These are phyloP conservation scores for Pyxicephalus adspersus DNA, from an alignment of 2,113 vertebrate species.

Conservation along the genomic window DNA sequence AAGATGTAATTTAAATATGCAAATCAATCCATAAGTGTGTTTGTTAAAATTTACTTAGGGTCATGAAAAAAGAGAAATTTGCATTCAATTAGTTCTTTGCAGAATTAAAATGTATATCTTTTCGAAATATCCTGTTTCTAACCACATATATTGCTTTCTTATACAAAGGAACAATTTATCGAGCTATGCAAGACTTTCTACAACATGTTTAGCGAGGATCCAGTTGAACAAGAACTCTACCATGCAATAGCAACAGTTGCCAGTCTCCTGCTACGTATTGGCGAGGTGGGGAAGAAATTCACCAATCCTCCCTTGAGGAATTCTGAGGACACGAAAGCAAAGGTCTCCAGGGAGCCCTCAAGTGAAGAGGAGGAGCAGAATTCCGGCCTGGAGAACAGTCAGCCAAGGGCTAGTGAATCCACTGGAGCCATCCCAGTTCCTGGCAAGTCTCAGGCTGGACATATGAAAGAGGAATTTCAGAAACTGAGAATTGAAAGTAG, in stretches of 20 bases:
- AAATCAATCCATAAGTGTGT: no score
- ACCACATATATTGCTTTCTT: neutral
- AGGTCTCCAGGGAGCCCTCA: constrained; percentile 58
- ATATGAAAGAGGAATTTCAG: constrained; percentile 66
- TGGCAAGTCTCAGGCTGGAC: constrained; percentile 57
- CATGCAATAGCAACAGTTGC: constrained; percentile 96
- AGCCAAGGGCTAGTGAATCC: constrained; percentile 62
- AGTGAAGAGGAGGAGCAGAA: constrained; percentile 65
- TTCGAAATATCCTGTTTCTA: neutral
- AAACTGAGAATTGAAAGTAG: constrained; percentile 62
- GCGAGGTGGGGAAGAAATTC: constrained; percentile 95
- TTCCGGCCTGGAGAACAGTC: constrained; percentile 48
- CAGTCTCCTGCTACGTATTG: constrained; percentile 90
- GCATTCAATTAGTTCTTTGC: no score
- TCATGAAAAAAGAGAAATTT: no score
- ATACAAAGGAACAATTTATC: constrained; percentile 92
- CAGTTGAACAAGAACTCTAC: constrained; percentile 88
- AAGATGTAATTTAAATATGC: no score
- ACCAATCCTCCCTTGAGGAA: constrained; percentile 73
- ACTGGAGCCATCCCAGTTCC: constrained; percentile 49
- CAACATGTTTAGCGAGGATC: constrained; percentile 96
- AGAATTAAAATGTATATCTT: no score
- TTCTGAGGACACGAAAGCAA: constrained; percentile 59
- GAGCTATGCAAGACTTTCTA: constrained; percentile 97
- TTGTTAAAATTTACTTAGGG: no score